Evolutionary conservation across 2,888 invertebrate species (phyloP), one percentile per base, ranked within the genome.

Genomic region (Leptinotarsa peninsularis): DNA sequence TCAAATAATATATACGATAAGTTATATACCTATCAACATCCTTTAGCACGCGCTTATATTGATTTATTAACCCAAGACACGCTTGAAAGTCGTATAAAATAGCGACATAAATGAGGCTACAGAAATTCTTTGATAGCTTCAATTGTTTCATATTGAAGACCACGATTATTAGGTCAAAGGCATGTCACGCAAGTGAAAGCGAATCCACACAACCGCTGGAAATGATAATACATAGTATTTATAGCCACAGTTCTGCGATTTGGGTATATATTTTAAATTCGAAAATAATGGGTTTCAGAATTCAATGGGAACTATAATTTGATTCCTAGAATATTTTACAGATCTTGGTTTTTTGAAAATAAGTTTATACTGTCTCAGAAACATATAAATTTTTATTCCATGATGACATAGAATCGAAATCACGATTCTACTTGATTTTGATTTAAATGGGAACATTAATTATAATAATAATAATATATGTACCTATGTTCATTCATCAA

Each of bases 131-230:
- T 63, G 63, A n/a, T 63, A 63, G 43, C 18, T 63, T 63, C 63
- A 63, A 63, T 63, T 63, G 63, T 63, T 63, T 63, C 43, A 33
- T 63, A 63, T 63, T 63, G 63, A 63, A 63, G 63, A 63, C 66
- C 33, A 56, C 49, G 58, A 54, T 74, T 74, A 71, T 71, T 74
- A 71, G 74, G 74, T 74, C 74, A 71, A 71, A 71, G 71, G 60
- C 74, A 71, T 66, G 66, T 74, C 66, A 70, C 74, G 63, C 63
- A 63, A 63, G 63, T 63, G 63, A 63, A 63, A 63, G 63, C 63
- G 33, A 43, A 15, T 21, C 63, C n/a, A 7, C 43, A 43, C 43
- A 63, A 63, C 43, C 7, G 63, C 7, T 63, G 10, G 63, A 63
- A 63, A 63, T 63, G 10, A 13, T 58, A 33, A 21, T 43, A 33